Evolutionary conservation across 1,140 invertebrate species (phyloP).

Genomic region (Bombus superbus): DNA sequence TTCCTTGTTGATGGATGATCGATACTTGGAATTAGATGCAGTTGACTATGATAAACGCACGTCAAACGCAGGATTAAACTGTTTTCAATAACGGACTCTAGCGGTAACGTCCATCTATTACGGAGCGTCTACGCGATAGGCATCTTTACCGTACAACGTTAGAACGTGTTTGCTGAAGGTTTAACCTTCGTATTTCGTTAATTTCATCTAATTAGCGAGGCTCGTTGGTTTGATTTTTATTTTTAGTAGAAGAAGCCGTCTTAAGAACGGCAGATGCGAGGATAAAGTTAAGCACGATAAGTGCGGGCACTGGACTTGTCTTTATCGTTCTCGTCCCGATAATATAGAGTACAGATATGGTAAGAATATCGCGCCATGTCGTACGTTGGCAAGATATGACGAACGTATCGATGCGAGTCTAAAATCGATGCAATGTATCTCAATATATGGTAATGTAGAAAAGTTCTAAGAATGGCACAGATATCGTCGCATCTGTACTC

Average conservation of each 20-base stretch:
- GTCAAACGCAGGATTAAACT: neutral
- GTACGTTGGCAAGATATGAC: neutral
- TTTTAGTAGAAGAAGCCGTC: neutral
- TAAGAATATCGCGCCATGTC: constrained; percentile 5
- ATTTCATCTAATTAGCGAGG: neutral
- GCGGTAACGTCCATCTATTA: neutral
- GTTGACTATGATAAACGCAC: neutral
- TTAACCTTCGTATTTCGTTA: neutral
- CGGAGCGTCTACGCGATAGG: neutral
- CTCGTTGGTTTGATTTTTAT: neutral
- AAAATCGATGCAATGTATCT: neutral
- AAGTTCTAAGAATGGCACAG: neutral
- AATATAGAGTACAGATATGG: constrained; percentile 7
- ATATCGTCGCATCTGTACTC: neutral
- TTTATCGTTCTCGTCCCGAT: constrained; percentile 39
- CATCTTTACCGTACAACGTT: neutral
- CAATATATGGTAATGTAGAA: too few relatives aligned
- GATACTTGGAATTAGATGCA: neutral
- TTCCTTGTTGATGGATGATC: neutral
- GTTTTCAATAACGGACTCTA: neutral
- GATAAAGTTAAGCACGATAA: constrained; percentile 24
- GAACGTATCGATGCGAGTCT: neutral
- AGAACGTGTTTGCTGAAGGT: neutral
- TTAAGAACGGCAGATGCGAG: neutral
- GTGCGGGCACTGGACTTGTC: neutral